Evolutionary conservation across 1,140 invertebrate species (phyloP), one percentile per base, ranked within the genome.

Genomic region (Bradysia coprophila): DNA sequence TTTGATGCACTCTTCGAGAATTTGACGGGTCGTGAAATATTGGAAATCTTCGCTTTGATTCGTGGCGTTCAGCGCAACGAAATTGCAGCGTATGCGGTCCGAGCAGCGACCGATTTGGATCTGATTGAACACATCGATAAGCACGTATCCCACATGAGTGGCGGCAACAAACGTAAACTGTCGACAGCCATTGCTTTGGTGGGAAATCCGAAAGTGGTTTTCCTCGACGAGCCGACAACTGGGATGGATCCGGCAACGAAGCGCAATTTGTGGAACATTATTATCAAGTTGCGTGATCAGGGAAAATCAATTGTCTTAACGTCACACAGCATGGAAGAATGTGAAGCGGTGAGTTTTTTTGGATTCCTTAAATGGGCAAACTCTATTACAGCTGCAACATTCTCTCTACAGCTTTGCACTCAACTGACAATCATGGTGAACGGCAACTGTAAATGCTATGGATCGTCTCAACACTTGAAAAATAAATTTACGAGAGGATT

Each of bases 81-180:
- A 13, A 66, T 74, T 15, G 46, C 49, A 18, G 38, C 43, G 4
- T 37, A 63, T 4, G 56, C 57, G 18, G 50, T 58, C 46, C 53
- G 62, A 20, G 43, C 67, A 38, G 59, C 64, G 4, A 53, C 43
- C 11, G 55, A 61, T 10, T 62, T 68, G 48, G 60, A 63, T 43
- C 66, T 67, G 41, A 45, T 43, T 22, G 51, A 57, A 42, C 64
- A 68, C 49, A 44, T 68, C 2, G 55, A 69, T 40, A 68, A 68
- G 40, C 47, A 65, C 54, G 67, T 75, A 19, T 60, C 59, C 46
- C 68, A 63, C 59, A 82, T 79, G 51, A 92, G 87, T 55, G 89
- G 89, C 9, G 94, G 93, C 1, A 98, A 94, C 49, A 95, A 94
- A 57, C 71, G 93, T 31, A 95, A 97, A 61, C 63, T 98, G 21